phyloP scores from a whole-genome alignment of 2,113 vertebrate species.

The Oreochromis aureus region DNA sequence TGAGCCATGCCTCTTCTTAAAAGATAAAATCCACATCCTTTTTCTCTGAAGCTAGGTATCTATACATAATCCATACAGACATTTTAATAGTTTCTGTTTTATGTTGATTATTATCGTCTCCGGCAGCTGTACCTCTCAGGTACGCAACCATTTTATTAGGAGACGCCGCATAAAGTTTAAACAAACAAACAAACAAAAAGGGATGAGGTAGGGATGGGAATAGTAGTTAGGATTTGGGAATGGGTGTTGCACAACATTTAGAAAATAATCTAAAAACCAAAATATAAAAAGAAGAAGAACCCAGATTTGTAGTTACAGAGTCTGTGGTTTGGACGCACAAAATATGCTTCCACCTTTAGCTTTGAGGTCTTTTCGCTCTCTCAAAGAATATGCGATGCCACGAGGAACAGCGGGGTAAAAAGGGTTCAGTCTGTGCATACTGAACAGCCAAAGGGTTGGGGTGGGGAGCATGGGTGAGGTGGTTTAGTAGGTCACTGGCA shows the following conservation, averaged over 20 bases:
- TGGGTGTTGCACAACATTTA: not conserved
- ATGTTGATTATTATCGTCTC: conserved; percentile 77
- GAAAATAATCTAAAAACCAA: conserved; percentile 19
- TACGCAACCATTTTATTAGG: conserved; percentile 50
- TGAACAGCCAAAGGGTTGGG: conserved; percentile 6
- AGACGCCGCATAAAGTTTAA: conserved; percentile 67
- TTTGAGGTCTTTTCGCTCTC: conserved; percentile 28
- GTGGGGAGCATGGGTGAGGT: not conserved
- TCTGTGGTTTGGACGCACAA: conserved; percentile 11
- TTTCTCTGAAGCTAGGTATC: conserved; percentile 63
- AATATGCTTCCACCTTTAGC: conserved; percentile 6
- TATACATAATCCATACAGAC: conserved; percentile 72
- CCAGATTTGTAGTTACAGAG: conserved; percentile 33
- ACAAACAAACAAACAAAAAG: not conserved
- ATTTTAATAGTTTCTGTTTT: conserved; percentile 63
- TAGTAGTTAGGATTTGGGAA: not conserved
- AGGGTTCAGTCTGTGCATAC: conserved; percentile 54
- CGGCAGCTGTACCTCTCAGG: conserved; percentile 72
- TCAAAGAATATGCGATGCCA: conserved; percentile 32
- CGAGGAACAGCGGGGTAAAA: conserved; percentile 24
- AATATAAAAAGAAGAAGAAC: conserved; percentile 21
- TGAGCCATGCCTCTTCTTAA: conserved; percentile 72
- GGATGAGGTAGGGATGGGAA: not conserved
- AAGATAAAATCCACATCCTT: conserved; percentile 68
- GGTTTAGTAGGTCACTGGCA: not conserved